Percentiles rank a stretch among this genome's conserved stretches.
Conservation (phyloP, 2,888 invertebrate genomes). For the Strigamia crassipes region DNA sequence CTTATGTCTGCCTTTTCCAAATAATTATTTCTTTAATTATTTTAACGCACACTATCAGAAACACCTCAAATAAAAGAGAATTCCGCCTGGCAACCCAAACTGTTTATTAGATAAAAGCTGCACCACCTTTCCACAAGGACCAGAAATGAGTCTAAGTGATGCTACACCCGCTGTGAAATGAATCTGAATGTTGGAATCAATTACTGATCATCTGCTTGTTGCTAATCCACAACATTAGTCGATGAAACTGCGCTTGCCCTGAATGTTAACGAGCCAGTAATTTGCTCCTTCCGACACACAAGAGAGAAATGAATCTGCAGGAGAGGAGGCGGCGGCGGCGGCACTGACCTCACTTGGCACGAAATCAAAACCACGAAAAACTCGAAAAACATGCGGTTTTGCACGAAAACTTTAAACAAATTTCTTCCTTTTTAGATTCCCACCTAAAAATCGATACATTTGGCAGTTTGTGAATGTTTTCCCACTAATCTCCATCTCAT, state of each 20-base stretch:
- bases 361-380: not conserved
- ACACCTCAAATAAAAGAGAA: too few relatives aligned
- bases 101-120: too few relatives aligned
- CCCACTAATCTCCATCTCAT: not conserved
- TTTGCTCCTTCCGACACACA: conserved; percentile 3
- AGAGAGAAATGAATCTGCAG: not conserved
- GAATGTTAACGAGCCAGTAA: conserved; percentile 19
- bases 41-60: too few relatives aligned
- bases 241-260: conserved; percentile 26
- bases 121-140: too few relatives aligned
- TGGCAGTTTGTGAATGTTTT: not conserved
- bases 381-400: too few relatives aligned
- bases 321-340: not conserved
- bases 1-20: too few relatives aligned
- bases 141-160: too few relatives aligned
- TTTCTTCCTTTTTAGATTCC: too few relatives aligned
- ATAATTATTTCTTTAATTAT: too few relatives aligned
- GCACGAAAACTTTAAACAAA: too few relatives aligned
- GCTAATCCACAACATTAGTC: conserved; percentile 29
- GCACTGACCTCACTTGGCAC: conserved; percentile 24
- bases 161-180: not conserved
- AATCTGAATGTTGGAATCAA: conserved; percentile 13
- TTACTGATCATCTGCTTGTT: conserved; percentile 34
- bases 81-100: too few relatives aligned
- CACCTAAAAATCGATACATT: too few relatives aligned